Conservation (phyloP, 1,140 invertebrate genomes). For the Polypedilum pembai region DNA sequence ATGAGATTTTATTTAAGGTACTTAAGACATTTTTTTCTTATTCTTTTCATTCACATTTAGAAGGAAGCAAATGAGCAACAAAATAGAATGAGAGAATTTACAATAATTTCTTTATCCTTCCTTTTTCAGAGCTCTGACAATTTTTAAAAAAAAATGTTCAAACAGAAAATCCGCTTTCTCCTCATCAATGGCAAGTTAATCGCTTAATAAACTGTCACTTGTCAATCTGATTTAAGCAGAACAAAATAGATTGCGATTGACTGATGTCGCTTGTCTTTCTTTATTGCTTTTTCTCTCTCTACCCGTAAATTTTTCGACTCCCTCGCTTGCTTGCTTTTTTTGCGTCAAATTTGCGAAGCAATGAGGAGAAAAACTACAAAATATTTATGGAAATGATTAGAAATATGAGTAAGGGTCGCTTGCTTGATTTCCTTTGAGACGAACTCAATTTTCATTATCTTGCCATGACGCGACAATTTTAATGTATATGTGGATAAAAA, state of each 20-base stretch:
- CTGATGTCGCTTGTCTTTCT: not conserved
- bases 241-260: not conserved
- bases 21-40: not conserved
- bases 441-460: not conserved
- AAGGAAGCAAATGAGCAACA: not conserved
- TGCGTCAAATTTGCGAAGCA: not conserved
- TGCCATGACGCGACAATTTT: not conserved
- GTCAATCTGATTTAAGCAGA: not conserved
- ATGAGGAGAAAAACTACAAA: not conserved
- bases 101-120: slow-evolving; percentile 16
- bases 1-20: not conserved
- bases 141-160: slow-evolving; percentile 5
- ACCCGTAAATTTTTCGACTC: too few species aligned
- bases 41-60: too few species aligned
- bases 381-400: not conserved
- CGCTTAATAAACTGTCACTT: slow-evolving; percentile 17
- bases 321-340: too few species aligned
- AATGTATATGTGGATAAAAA: not conserved
- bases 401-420: not conserved
- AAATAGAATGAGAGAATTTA: not conserved
- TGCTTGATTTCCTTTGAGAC: slow-evolving; percentile 5
- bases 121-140: not conserved
- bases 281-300: not conserved
- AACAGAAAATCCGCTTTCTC: slow-evolving; percentile 12
- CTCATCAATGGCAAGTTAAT: not conserved